These are phyloP conservation scores for Cyrtorhinus lividipennis DNA, from an alignment of 1,140 invertebrate genomes.

Conservation along the genomic window DNA sequence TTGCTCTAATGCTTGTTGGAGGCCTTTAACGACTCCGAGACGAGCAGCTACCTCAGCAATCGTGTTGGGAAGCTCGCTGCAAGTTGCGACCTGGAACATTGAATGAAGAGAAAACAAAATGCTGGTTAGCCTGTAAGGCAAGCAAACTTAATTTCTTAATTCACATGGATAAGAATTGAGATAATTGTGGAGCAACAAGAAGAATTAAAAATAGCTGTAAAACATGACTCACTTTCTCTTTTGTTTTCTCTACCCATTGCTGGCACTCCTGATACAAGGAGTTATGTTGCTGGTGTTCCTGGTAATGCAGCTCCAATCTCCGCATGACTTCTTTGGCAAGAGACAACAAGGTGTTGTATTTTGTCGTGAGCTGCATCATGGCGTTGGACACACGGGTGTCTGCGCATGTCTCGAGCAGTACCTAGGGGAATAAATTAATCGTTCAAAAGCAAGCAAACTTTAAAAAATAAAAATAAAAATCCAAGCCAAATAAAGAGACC, in stretches of 20 bases:
- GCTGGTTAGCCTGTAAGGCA: no score
- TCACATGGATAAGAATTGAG: neutral
- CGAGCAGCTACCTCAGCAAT: slow-evolving; percentile 68
- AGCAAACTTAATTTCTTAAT: no score
- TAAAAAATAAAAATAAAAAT: neutral
- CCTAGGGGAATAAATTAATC: slow-evolving; percentile 27
- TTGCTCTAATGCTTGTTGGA: slow-evolving; percentile 73
- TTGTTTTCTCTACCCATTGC: slow-evolving; percentile 75
- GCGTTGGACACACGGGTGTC: slow-evolving; percentile 87
- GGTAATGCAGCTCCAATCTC: slow-evolving; percentile 70
- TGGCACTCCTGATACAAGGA: slow-evolving; percentile 79
- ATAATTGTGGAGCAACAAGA: neutral
- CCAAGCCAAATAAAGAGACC: neutral
- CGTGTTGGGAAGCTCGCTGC: slow-evolving; percentile 56
- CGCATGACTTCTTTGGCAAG: slow-evolving; percentile 87
- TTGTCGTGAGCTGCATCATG: slow-evolving; percentile 83
- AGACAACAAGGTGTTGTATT: slow-evolving; percentile 83
- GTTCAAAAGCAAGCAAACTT: neutral
- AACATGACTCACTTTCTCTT: slow-evolving; percentile 59
- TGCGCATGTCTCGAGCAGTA: slow-evolving; percentile 76
- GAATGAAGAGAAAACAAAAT: neutral
- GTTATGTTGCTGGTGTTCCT: slow-evolving; percentile 79
- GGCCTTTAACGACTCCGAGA: slow-evolving; percentile 64
- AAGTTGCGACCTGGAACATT: slow-evolving; percentile 42
- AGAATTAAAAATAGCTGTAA: neutral